A percentile compares a stretch with the other conserved stretches of the same genome.
Conservation (phyloP, 2,888 invertebrate species). For the Caenorhabditis becei region DNA sequence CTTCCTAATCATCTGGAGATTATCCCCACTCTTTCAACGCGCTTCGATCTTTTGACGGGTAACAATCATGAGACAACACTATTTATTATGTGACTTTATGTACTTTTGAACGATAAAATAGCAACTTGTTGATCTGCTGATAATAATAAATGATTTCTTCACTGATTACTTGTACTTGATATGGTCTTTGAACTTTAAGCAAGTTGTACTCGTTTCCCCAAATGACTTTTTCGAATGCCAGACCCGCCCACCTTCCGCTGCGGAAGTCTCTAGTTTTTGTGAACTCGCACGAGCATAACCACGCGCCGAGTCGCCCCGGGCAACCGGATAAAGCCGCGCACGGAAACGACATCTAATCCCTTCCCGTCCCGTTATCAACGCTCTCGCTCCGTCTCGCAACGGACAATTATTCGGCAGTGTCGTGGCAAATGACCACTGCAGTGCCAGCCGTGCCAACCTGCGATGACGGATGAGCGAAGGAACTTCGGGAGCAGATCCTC, state of each 20-base stretch:
- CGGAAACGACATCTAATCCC: constrained; percentile 23
- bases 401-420: constrained; percentile 23
- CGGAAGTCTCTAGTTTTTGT: constrained; percentile 38
- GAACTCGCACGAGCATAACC: constrained; percentile 45
- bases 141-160: constrained; percentile 36
- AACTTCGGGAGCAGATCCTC: constrained; percentile 21
- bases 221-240: not conserved
- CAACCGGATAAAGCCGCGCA: constrained; percentile 23
- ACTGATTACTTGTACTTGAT: too few species aligned
- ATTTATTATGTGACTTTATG: constrained; percentile 31
- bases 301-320: constrained; percentile 46
- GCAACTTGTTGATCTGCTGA: constrained; percentile 23
- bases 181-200: too few species aligned
- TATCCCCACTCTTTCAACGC: constrained; percentile 38
- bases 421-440: constrained; percentile 15
- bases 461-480: constrained; percentile 53
- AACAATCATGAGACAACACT: constrained; percentile 21
- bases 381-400: not conserved
- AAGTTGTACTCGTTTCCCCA: too few species aligned
- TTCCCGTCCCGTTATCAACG: not conserved
- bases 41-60: constrained; percentile 53
- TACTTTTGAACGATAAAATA: constrained; percentile 37
- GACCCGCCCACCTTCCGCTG: not conserved
- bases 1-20: constrained; percentile 34
- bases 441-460: constrained; percentile 18